Base-by-base conservation (phyloP, 2,888 invertebrate species). In the Scaptomyza flava region DNA sequence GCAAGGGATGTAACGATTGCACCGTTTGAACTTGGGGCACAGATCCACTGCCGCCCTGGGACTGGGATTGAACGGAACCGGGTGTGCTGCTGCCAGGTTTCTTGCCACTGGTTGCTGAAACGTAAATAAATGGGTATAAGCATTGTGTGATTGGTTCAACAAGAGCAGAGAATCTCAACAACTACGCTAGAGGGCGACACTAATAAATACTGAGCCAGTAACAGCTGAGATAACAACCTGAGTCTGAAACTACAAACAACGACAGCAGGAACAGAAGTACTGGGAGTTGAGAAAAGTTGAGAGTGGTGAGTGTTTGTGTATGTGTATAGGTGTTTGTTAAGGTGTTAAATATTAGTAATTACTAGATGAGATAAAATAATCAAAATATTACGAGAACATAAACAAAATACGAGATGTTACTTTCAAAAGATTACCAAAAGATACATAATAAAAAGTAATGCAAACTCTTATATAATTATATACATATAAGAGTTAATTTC, bases 21-120 rank as follows among this genome's bases (percentile, higher is more conserved):
- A 92, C 92, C 20, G 91, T 82, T 75, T 92, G 91, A 59, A 92
- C 91, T 63, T 91, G 92, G 12, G 92, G 91, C 68, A 91, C 89
- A 41, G 70, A 48, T 6, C 70, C 74, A 47, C 65, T 75, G 59
- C 70, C 79, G 20, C 72, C 72, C n/a, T 50, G 50, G 33, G 81
- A 43, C 43, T 77, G 76, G 7, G 83, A 50, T 23, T 60, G 73
- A 27, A 23, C 68, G 42, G 76, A 68, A 58, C 81, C 87, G 31
- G 82, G 42, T 53, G 81, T 62, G 36, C 69, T 65, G 57, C 68
- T 67, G 48, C 75, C 73, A 1, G 77, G 51, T 48, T 90, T 90
- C 58, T 90, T 90, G 63, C 87, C 77, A 34, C 87, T 70, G 51
- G 82, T 59, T 66, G 76, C 88, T 89, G 76, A 45, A 79, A 84